Conservation (phyloP, 2,888 invertebrate species). For the Lottia scabra region DNA sequence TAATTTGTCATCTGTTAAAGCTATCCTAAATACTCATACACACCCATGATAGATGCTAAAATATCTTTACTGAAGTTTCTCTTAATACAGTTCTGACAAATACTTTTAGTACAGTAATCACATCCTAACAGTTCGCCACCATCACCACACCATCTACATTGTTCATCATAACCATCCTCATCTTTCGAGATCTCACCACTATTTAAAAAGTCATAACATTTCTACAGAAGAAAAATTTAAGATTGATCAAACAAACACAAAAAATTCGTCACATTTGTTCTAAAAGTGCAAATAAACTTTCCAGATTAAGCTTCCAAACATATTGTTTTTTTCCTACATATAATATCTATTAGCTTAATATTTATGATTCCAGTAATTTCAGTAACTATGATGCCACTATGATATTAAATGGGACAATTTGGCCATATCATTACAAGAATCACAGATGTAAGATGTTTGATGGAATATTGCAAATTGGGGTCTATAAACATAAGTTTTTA, state of each 20-base stretch:
- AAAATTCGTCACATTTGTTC: no score
- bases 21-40: constrained; percentile 33
- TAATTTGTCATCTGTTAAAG: no score
- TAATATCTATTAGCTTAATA: no score
- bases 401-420: no score
- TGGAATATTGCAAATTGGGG: no score
- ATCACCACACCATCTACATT: constrained; percentile 73
- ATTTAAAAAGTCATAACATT: constrained; percentile 66
- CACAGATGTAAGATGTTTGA: no score
- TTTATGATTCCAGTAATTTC: neutral
- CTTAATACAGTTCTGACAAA: constrained; percentile 72
- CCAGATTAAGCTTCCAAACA: neutral
- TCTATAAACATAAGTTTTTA: no score
- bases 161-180: constrained; percentile 71
- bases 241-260: no score
- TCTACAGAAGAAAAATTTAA: constrained; percentile 38
- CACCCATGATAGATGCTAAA: constrained; percentile 51
- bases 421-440: no score
- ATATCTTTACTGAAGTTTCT: constrained; percentile 70
- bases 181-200: constrained; percentile 68
- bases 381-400: neutral
- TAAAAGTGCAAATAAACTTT: no score
- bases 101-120: constrained; percentile 70
- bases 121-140: constrained; percentile 71
- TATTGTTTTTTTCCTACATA: no score